Base-by-base conservation (phyloP, 2,888 invertebrate species). In the Drosophila paranaensis region DNA sequence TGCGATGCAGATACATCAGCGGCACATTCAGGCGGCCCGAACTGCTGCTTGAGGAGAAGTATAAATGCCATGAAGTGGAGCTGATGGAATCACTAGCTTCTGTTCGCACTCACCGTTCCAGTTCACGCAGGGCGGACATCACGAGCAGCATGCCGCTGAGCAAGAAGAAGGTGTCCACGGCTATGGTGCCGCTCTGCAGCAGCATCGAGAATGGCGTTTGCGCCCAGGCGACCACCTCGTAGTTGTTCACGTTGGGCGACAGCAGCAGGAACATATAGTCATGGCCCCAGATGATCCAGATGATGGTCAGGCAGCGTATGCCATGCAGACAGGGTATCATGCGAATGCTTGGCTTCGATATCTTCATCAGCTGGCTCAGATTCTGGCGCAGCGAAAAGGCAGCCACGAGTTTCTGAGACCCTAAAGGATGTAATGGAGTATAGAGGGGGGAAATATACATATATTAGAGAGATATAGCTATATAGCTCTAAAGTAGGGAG, bases 111-210 rank as follows among this genome's bases (percentile, higher is more conserved):
- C 42, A 88, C 86, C 68, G 81, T 9, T 89, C 82, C 67, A 91
- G 60, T 25, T 88, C 70, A 2, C 82, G 82, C 5, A 91, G 68
- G 0, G 78, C 56, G 10, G 79, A 64, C 63, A 82, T 71, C 8
- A 93, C 93, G 2, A 93, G 92, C 1, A 95, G 90, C 33, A 95
- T 88, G 5, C 95, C 95, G 76, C 94, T 94, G 27, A 95, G 77
- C 37, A 94, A 76, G 72, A 95, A 94, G 82, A 95, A 95, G 0
- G 95, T 94, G 67, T 95, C 95, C 2, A 95, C 95, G 0, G 94
- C 93, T 13, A 93, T 90, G 0, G 93, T 40, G 82, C 92, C 94
- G 89, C 82, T 80, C 33, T 93, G 54, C 1, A 90, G 25, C 0
- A 89, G 9, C 82, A 88, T 88, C 13, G 85, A 75, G 51, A 65